Evolutionary conservation across 2,113 vertebrate species (phyloP).

Genomic region (Atrichornis clamosus): DNA sequence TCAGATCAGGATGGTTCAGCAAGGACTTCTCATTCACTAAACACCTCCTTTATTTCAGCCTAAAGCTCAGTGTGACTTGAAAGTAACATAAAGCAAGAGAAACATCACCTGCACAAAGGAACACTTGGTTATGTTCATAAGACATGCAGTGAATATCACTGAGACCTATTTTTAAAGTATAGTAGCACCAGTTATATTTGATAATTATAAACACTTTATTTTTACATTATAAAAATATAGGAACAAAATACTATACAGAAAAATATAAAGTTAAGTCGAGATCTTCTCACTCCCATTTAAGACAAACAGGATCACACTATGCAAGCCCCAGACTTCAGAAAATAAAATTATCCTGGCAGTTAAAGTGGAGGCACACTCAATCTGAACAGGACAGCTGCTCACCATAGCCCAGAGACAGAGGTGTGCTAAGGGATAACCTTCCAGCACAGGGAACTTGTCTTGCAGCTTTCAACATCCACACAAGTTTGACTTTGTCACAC

Average conservation of each 20-base stretch:
- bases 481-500: neutral
- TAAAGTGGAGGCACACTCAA: neutral
- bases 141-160: accelerated
- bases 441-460: neutral
- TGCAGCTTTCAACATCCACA: neutral
- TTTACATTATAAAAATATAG: constrained; percentile 52
- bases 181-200: neutral
- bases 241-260: constrained; percentile 10
- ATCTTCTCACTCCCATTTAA: neutral
- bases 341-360: neutral
- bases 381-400: neutral
- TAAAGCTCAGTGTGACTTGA: neutral
- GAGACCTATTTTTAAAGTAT: neutral
- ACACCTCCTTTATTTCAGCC: neutral
- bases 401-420: neutral
- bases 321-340: neutral
- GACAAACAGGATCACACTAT: neutral
- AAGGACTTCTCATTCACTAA: neutral
- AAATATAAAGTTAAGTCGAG: constrained; percentile 21
- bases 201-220: constrained; percentile 66
- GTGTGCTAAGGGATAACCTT: neutral
- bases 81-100: neutral
- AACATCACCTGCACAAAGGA: neutral
- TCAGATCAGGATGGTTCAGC: neutral
- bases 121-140: neutral